Conservation (phyloP, 2,113 vertebrate species). For the Mionectes macconnelli region DNA sequence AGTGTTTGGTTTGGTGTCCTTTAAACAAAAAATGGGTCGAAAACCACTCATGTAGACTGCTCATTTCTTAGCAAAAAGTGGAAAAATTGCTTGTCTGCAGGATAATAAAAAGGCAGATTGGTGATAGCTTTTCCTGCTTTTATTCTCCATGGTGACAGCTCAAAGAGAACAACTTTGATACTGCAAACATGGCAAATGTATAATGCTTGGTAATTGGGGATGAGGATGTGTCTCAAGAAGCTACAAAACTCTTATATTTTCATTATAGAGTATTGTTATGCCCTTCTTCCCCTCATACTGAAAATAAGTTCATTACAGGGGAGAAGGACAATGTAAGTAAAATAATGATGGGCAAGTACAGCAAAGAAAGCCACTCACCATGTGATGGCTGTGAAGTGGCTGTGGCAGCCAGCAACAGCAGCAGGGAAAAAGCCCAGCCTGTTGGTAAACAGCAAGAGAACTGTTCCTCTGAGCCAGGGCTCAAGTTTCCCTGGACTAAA, state of each 20-base stretch:
- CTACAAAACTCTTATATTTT: background rate
- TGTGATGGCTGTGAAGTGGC: background rate
- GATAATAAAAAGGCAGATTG: slow-evolving; percentile 37
- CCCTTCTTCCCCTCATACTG: background rate
- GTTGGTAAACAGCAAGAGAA: background rate
- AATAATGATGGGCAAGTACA: background rate
- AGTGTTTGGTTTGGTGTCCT: background rate
- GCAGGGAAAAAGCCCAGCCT: background rate
- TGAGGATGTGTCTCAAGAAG: background rate
- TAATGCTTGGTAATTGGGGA: background rate
- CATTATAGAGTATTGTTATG: background rate
- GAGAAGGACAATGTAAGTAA: background rate
- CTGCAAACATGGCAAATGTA: background rate
- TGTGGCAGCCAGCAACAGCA: background rate
- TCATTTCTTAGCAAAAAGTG: background rate
- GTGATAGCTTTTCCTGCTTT: slow-evolving; percentile 42
- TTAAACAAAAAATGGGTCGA: background rate
- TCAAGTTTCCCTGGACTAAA: background rate
- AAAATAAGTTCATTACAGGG: background rate
- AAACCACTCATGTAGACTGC: background rate
- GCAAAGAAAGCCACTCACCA: background rate
- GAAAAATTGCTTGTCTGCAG: background rate
- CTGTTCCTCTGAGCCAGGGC: background rate
- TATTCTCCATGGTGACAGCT: slow-evolving; percentile 45
- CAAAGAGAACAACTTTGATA: background rate